Conservation (phyloP, 2,888 invertebrate species). For the Scaptomyza tumidula region DNA sequence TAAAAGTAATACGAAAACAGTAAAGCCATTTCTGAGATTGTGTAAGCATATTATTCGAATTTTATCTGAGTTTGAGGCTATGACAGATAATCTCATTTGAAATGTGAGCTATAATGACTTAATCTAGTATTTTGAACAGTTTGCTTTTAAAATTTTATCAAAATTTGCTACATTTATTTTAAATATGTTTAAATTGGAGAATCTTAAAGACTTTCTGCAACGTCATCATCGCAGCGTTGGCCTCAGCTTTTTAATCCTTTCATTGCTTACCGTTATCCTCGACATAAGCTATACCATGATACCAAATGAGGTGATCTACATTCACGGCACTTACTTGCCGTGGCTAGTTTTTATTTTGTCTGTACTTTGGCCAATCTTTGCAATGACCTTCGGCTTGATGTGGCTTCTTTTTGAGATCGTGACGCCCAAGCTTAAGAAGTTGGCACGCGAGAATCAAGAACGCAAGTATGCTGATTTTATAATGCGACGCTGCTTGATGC, state of each 20-base stretch:
- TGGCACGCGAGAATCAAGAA: neutral
- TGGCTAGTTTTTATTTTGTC: neutral
- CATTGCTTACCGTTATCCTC: constrained; percentile 2
- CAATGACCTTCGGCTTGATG: neutral
- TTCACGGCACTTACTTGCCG: neutral
- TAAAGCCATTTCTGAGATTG: neutral
- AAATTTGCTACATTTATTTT: neutral
- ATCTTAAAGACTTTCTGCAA: constrained; percentile 13
- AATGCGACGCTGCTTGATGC: constrained; percentile 52
- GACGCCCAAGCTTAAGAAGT: neutral
- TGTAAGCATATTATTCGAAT: too few species aligned
- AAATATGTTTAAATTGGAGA: constrained; percentile 5
- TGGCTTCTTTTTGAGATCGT: neutral
- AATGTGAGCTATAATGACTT: too few species aligned
- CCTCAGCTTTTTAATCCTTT: neutral
- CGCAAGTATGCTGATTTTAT: constrained; percentile 40
- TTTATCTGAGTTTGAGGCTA: too few species aligned
- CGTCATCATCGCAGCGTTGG: constrained; percentile 10
- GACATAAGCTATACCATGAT: neutral
- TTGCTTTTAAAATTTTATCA: constrained; percentile 6
- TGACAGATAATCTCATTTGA: too few species aligned
- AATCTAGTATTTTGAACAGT: neutral
- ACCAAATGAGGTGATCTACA: neutral
- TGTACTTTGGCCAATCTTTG: neutral
- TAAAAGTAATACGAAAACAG: constrained; percentile 9